Evolutionary conservation across 1,140 invertebrate genomes (phyloP).

Genomic region (Zaprionus lachaisei): DNA sequence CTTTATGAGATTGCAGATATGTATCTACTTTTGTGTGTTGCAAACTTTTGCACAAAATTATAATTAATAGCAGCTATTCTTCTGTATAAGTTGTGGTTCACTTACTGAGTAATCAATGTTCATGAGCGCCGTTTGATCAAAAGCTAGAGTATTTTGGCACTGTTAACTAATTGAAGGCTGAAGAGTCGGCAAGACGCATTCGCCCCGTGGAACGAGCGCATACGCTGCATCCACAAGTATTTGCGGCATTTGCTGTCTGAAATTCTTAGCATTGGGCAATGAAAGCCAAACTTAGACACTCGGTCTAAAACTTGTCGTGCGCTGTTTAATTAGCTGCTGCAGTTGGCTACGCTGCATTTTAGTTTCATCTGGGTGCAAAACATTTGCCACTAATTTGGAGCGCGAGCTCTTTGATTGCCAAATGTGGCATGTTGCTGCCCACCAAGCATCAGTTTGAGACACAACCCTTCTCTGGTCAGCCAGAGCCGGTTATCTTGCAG

Average conservation of each 20-base stretch:
- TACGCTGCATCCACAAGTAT: conserved; percentile 44
- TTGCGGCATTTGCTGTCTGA: conserved; percentile 25
- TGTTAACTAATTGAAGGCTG: conserved; percentile 1
- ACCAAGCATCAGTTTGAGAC: not conserved
- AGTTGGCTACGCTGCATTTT: not conserved
- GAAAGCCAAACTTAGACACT: conserved; percentile 22
- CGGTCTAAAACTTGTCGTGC: conserved; percentile 13
- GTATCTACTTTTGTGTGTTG: too few relatives aligned
- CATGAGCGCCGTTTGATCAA: not conserved
- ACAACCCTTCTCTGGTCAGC: not conserved
- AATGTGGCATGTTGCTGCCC: conserved; percentile 43
- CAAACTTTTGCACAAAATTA: too few relatives aligned
- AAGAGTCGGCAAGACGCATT: conserved; percentile 37
- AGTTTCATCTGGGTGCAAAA: conserved; percentile 45
- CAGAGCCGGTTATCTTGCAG: not conserved
- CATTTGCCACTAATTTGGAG: conserved; percentile 69
- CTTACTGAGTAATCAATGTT: not conserved
- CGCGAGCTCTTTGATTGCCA: conserved; percentile 50
- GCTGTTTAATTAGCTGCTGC: conserved; percentile 64
- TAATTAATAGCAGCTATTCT: too few relatives aligned
- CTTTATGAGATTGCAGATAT: too few relatives aligned
- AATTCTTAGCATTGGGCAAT: conserved; percentile 62
- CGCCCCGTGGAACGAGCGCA: conserved; percentile 57
- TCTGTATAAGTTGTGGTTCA: too few relatives aligned
- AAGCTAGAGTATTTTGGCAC: not conserved